Evolutionary conservation across 2,113 vertebrate genomes (phyloP).

Genomic region (Menidia beryllina): DNA sequence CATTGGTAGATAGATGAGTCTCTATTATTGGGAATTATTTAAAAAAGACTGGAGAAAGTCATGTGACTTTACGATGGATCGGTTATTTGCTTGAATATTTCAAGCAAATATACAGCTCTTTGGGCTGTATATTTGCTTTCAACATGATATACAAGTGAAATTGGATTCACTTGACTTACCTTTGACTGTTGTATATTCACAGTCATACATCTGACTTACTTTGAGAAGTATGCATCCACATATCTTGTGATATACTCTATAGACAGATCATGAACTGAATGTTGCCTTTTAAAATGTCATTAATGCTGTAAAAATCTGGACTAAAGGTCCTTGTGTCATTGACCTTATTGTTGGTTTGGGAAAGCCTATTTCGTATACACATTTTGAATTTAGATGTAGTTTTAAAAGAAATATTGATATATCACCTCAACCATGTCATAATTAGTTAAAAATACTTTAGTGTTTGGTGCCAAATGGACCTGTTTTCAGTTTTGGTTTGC

Average conservation of each 20-base stretch:
- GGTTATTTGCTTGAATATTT: too few relatives aligned
- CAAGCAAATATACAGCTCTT: background rate
- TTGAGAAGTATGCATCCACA: background rate
- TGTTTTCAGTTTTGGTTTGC: too few relatives aligned
- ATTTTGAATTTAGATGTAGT: background rate
- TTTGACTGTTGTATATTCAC: background rate
- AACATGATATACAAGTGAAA: too few relatives aligned
- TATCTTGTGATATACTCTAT: constrained; percentile 4
- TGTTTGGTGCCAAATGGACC: too few relatives aligned
- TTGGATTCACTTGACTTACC: too few relatives aligned
- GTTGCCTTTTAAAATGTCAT: background rate
- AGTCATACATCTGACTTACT: background rate
- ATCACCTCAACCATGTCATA: background rate
- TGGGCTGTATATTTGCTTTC: background rate
- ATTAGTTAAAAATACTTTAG: too few relatives aligned
- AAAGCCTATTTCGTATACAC: background rate
- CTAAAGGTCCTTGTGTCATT: background rate
- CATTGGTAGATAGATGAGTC: background rate
- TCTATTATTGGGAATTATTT: background rate
- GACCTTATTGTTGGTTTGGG: background rate
- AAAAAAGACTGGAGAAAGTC: too few relatives aligned
- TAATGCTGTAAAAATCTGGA: background rate
- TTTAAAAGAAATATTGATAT: background rate
- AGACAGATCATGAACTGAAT: background rate
- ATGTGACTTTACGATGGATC: too few relatives aligned